Evolutionary conservation across 23 tunicate species (phyloP), one percentile per base, ranked within the genome.

Genomic region (Phallusia fumigata): DNA sequence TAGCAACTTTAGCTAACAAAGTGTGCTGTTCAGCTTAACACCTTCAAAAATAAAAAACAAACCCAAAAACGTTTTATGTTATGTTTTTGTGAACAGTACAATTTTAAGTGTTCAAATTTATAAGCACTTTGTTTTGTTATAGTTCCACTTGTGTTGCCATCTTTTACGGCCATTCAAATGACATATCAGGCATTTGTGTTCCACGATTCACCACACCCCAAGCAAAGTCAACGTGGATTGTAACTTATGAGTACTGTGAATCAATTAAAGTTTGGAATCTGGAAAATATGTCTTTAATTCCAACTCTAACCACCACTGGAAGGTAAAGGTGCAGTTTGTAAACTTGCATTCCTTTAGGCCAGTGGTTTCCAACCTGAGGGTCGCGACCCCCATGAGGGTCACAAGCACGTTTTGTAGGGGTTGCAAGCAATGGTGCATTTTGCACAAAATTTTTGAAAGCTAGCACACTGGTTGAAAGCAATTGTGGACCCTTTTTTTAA

Each of bases 261-360:
- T 65, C 83, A 31, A 79, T 85, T 22, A 78, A 79, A 65, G 79
- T 85, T 2, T 85, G 88, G 88, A 79, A 85, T 32, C 28, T 85
- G 78, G 83, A 85, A 79, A 85, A 85, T 32, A 33, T 85, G 64
- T 76, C 83, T 13, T 44, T 78, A 0, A 69, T 85, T 36, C 78
- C 83, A 0, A 85, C 83, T 31, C 44, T 79, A 19, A 79, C 88
- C 15, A 65, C 65, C 36, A 78, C 83, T 19, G 88, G 88, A 31
- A 85, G 88, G 88, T 85, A 34, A 28, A 50, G 52, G 11, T n/a
- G n/a, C n/a, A 26, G 31, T 65, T 65, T 65, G 74, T 26, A 3
- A 30, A 65, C 8, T 65, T 65, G 12, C 10, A 10, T 40, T 40
- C n/a, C n/a, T n/a, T n/a, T n/a, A n/a, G n/a, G n/a, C n/a, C n/a